A percentile compares a stretch with the other conserved stretches of the same genome.
These are phyloP conservation scores for Lysiphlebus fabarum DNA, from an alignment of 1,140 invertebrate species.

Conservation along the genomic window DNA sequence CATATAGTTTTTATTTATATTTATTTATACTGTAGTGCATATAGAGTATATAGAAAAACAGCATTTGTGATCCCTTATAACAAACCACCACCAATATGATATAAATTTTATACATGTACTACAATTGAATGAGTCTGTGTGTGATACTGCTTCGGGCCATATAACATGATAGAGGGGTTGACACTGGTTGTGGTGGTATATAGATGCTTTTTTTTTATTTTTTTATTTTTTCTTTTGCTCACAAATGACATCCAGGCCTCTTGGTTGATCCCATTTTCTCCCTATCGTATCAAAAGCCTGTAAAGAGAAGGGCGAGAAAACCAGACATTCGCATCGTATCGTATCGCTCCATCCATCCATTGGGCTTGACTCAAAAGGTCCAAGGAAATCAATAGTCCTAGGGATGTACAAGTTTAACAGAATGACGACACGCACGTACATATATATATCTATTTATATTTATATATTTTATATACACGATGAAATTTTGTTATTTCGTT, in stretches of 20 bases:
- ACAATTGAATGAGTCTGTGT: no score
- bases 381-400: slow-evolving; percentile 40
- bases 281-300: background rate
- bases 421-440: slow-evolving; percentile 11
- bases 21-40: no score
- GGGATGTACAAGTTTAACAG: slow-evolving; percentile 30
- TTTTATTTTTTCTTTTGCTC: slow-evolving; percentile 12
- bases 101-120: no score
- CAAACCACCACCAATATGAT: slow-evolving; percentile 9
- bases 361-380: slow-evolving; percentile 24
- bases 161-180: background rate
- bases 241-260: slow-evolving; percentile 11
- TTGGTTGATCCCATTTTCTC: slow-evolving; percentile 29
- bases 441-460: background rate
- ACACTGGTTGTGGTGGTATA: slow-evolving; percentile 11
- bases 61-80: slow-evolving; percentile 24
- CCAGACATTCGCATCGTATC: slow-evolving; percentile 6
- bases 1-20: no score
- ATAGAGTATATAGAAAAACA: background rate
- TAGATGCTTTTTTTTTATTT: no score
- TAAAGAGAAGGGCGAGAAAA: slow-evolving; percentile 5
- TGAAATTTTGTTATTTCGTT: no score
- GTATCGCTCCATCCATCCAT: background rate
- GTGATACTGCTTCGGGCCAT: slow-evolving; percentile 2
- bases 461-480: no score